A percentile compares a stretch with the other conserved stretches of the same genome.
Conservation (phyloP, 2,888 invertebrate genomes). For the Tiphia femorata region DNA sequence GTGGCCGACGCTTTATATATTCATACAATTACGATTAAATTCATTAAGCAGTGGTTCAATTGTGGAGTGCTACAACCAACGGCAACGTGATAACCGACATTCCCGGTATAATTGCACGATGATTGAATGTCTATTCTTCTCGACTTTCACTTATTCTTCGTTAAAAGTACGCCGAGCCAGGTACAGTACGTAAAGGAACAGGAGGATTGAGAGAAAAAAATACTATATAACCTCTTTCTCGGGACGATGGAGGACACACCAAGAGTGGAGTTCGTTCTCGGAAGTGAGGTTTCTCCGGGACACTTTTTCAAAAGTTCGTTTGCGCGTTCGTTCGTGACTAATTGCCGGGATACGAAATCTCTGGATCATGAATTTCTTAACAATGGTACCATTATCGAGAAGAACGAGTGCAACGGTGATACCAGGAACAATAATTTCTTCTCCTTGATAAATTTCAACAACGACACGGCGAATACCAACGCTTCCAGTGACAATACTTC, state of each 20-base stretch:
- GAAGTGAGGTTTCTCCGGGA: constrained; percentile 64
- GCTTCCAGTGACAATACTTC: constrained; percentile 13
- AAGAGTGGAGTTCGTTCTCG: constrained; percentile 60
- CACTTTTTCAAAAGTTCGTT: constrained; percentile 73
- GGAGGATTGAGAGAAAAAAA: no score
- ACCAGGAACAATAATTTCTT: constrained; percentile 46
- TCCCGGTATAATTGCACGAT: not conserved
- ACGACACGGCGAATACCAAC: constrained; percentile 4
- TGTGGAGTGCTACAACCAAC: not conserved
- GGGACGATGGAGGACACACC: constrained; percentile 49
- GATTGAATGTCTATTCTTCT: not conserved
- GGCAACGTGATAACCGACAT: not conserved
- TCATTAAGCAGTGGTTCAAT: no score
- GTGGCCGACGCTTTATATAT: no score
- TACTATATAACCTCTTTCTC: no score
- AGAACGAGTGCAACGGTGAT: constrained; percentile 31
- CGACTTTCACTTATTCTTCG: not conserved
- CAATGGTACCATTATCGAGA: constrained; percentile 40
- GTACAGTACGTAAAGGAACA: not conserved
- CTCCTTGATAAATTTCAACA: constrained; percentile 50
- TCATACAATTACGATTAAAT: no score
- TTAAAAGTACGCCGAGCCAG: not conserved
- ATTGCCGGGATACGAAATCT: constrained; percentile 64
- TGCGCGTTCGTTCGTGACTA: constrained; percentile 71
- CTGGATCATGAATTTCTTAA: constrained; percentile 63